Evolutionary conservation across 1,140 invertebrate genomes (phyloP), one percentile per base, ranked within the genome.

Genomic region (Anastrepha obliqua): DNA sequence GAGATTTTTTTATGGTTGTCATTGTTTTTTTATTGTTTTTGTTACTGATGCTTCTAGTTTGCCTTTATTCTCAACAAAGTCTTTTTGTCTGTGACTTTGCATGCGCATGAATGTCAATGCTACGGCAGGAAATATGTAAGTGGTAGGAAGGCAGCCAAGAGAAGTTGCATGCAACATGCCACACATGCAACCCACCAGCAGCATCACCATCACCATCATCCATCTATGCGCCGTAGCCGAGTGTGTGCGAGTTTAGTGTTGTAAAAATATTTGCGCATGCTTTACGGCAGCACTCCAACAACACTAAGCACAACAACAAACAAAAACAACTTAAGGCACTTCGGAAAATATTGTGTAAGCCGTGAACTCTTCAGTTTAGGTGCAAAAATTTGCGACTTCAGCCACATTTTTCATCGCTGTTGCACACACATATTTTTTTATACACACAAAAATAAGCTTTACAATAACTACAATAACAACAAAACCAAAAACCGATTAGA

Each of bases 301-400:
- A 62, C 9, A 62, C 9, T 13, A 42, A 42, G 42, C 42, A 51
- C 44, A 17, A 74, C 3, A 74, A 42, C 13, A 62, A 62, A 17
- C 60, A 62, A 17, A 9, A 62, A 13, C 67, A 15, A 51, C n/a
- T 47, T 17, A 29, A 55, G 47, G 8, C 13, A 3, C 6, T 29
- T 29, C 20, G 47, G 17, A 11, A 55, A 29, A 42, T 15, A 47
- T n/a, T 78, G 17, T 78, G 47, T 78, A 44, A 4, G 44, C 6
- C n/a, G 42, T 17, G n/a, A 17, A 15, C 20, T 20, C 74, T 81
- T 51, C 47, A 20, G 7, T 55, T 55, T 81, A 55, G 47, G 6
- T 58, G n/a, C 74, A 58, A 81, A 47, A 58, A 81, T 81, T 81
- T 81, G 74, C 51, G 20, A 55, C 51, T 81, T 81, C n/a, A 55